Percentiles rank a stretch among this genome's conserved stretches.
These are phyloP conservation scores for Tyto alba DNA, from an alignment of 2,113 vertebrate genomes.

Conservation along the genomic window DNA sequence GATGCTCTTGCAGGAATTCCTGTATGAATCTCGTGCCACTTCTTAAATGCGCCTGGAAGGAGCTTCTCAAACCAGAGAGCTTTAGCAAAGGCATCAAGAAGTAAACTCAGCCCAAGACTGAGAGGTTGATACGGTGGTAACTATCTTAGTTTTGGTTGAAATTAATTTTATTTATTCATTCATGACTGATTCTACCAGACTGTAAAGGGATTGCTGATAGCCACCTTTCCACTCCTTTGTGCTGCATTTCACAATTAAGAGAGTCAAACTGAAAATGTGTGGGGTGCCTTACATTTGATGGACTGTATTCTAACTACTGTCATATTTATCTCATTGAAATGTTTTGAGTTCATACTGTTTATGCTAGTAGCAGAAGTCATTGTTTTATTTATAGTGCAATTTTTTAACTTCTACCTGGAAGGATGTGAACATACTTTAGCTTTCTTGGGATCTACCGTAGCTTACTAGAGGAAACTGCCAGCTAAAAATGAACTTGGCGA, in stretches of 20 bases:
- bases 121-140: background rate
- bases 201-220: background rate
- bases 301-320: background rate
- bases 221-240: background rate
- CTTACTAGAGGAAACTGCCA: slow-evolving; percentile 36
- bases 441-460: slow-evolving; percentile 32
- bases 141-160: background rate
- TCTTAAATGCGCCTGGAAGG: background rate
- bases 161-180: background rate
- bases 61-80: background rate
- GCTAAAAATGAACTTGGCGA: slow-evolving; percentile 41
- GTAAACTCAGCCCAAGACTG: background rate
- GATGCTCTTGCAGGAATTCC: background rate
- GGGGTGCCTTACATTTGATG: background rate
- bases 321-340: background rate
- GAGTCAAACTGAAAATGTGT: background rate
- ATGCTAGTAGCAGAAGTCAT: background rate
- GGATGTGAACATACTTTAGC: background rate
- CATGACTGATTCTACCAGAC: background rate
- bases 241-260: background rate
- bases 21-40: background rate
- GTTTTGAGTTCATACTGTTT: background rate
- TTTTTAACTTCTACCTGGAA: slow-evolving; percentile 16
- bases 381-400: slow-evolving; percentile 10
- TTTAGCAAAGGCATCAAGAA: background rate